Evolutionary conservation across 1,140 invertebrate genomes (phyloP).

Genomic region (Oedothorax gibbosus): DNA sequence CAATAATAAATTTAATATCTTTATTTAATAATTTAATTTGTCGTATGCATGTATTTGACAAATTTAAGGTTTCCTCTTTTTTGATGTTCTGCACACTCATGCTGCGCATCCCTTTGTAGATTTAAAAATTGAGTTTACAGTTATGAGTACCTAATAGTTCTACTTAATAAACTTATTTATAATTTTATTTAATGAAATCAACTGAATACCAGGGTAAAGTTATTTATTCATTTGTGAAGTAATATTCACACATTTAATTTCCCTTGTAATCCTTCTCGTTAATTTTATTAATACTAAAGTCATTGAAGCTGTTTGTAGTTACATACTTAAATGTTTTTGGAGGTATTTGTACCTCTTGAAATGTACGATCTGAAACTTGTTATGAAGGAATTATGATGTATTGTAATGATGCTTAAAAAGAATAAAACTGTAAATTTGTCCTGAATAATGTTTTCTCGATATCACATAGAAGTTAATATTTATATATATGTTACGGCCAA

Average conservation of each 20-base stretch:
- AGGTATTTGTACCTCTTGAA: slow-evolving; percentile 3
- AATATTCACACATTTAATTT: background rate
- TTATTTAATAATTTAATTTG: too few species aligned
- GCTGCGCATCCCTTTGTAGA: too few species aligned
- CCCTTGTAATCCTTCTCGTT: background rate
- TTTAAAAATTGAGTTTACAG: background rate
- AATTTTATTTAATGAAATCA: background rate
- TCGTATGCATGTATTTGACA: too few species aligned
- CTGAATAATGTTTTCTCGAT: too few species aligned
- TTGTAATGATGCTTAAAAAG: background rate
- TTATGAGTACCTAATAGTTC: background rate
- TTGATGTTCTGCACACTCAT: too few species aligned
- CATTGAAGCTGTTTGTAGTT: slow-evolving; percentile 5
- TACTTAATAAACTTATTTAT: background rate
- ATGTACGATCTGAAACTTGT: slow-evolving; percentile 13
- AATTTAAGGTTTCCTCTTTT: too few species aligned
- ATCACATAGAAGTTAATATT: too few species aligned
- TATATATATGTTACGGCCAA: too few species aligned
- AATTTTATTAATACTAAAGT: slow-evolving; percentile 1
- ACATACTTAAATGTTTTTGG: background rate
- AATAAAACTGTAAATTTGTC: slow-evolving; percentile 29
- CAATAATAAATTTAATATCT: too few species aligned
- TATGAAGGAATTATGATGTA: slow-evolving; percentile 20
- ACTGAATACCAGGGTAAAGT: background rate
- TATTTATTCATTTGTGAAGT: background rate